Evolutionary conservation across 2,797 vertebrate genomes (phyloP).

Genomic region (Helicolenus hilgendorfi): DNA sequence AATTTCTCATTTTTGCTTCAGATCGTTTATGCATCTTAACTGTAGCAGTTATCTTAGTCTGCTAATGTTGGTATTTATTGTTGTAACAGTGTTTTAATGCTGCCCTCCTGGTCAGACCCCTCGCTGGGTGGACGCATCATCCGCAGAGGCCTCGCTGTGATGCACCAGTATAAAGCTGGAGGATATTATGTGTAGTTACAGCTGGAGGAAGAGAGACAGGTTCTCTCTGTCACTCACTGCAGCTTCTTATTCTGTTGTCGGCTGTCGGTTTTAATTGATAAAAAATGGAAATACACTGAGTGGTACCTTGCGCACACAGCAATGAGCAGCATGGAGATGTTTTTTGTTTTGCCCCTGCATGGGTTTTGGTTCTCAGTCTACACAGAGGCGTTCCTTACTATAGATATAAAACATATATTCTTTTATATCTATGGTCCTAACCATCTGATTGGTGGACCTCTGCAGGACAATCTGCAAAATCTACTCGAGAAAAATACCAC

Average conservation of each 20-base stretch:
- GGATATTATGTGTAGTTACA: background rate
- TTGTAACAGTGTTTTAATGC: background rate
- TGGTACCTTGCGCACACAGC: background rate
- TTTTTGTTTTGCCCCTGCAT: background rate
- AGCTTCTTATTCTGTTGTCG: background rate
- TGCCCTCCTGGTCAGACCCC: background rate
- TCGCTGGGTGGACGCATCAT: background rate
- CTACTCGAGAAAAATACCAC: background rate
- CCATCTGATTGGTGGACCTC: slow-evolving; percentile 1
- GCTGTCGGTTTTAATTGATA: background rate
- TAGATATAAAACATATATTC: background rate
- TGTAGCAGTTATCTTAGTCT: background rate
- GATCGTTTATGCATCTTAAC: background rate
- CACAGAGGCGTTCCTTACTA: background rate
- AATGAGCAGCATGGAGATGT: background rate
- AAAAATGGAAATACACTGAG: background rate
- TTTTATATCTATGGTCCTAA: background rate
- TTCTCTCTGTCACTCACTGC: background rate
- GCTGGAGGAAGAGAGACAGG: background rate
- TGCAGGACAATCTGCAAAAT: background rate
- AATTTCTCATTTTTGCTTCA: background rate
- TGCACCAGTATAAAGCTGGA: background rate
- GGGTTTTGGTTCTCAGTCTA: background rate
- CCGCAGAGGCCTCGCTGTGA: slow-evolving; percentile 13
- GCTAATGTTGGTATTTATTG: background rate